Evolutionary conservation across 1,140 invertebrate species (phyloP), one percentile per base, ranked within the genome.

Genomic region (Brachionus manjavacas): DNA sequence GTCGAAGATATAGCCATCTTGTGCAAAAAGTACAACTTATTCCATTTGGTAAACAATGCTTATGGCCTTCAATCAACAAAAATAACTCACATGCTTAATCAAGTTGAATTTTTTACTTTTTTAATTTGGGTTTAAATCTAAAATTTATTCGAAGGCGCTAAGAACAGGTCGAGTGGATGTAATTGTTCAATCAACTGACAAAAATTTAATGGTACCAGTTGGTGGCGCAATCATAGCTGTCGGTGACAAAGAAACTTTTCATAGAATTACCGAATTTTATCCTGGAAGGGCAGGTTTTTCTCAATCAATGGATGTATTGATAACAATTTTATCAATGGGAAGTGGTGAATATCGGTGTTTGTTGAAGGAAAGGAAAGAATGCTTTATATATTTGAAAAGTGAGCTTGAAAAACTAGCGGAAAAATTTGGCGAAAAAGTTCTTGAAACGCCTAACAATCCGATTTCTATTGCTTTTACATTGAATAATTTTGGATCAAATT

Each of bases 121-220:
- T 68, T 84, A 46, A 74, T 25, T 55, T 41, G 8, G n/a, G 60
- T 4, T 76, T 55, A 8, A 35, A 41, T 28, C 1, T 20, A 16
- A n/a, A 55, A n/a, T 74, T 64, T 28, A 60, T 64, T 20, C 7
- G 52, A 80, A 89, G 86, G 88, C 89, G 86, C 74, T 86, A 28
- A 90, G 89, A 52, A 90, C 91, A 85, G 94, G 93, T 31, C 90
- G 94, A 83, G 89, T 95, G 0, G 94, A 95, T 90, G 92, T 92
- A 4, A 93, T 95, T 89, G 93, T 95, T 84, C 94, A 96, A 88
- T 95, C 94, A 87, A 94, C 93, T 20, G 95, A 96, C 88, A 96
- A 96, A 88, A 96, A 96, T 89, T 93, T 96, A 68, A 89, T 95
- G 88, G 94, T 96, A 25, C 95, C 95, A 72, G 95, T 96, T 16